Percentiles rank a stretch among this genome's conserved stretches.
phyloP scores from a whole-genome alignment of 2,113 vertebrate species.

The Clarias macrocephalus region DNA sequence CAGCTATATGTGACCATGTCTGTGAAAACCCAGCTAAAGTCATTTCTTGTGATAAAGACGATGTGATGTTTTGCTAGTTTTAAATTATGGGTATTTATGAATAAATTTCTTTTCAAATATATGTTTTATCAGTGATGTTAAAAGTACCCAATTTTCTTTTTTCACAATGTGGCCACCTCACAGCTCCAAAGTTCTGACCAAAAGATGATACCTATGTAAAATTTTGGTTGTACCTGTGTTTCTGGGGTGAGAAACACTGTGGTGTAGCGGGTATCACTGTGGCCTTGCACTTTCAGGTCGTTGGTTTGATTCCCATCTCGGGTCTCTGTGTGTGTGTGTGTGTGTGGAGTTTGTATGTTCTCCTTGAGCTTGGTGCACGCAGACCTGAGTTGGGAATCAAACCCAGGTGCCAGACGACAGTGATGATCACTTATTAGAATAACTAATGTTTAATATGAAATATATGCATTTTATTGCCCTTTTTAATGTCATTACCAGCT shows the following conservation, averaged over 20 bases:
- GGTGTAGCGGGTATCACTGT: too few relatives aligned
- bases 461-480: background rate
- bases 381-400: too few relatives aligned
- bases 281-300: too few relatives aligned
- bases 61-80: background rate
- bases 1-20: background rate
- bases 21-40: too few relatives aligned
- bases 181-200: background rate
- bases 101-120: background rate
- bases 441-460: background rate
- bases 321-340: background rate
- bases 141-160: background rate
- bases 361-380: too few relatives aligned
- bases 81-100: background rate
- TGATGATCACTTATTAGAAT: background rate
- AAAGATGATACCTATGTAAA: background rate
- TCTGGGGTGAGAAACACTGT: too few relatives aligned
- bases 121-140: background rate
- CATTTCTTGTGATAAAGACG: too few relatives aligned
- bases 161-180: background rate
- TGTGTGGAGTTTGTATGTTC: background rate
- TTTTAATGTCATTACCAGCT: background rate
- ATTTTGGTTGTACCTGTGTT: background rate
- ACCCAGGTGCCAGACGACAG: too few relatives aligned
- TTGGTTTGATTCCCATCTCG: too few relatives aligned